Percentiles rank a stretch among this genome's conserved stretches.
Evolutionary conservation across 2,888 invertebrate species (phyloP).

Genomic region (Xanthia togata): DNA sequence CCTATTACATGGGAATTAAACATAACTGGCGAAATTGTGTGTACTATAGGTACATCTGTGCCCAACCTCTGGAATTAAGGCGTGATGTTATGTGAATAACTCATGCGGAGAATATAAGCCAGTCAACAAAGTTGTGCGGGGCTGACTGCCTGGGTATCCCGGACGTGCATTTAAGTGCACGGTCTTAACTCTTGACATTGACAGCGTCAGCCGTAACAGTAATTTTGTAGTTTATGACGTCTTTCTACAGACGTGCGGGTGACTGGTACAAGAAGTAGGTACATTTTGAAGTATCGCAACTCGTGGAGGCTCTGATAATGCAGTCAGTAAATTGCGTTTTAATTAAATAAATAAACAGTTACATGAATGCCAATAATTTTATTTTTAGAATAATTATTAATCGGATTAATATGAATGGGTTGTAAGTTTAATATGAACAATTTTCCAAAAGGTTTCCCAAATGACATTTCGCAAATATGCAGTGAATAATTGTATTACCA

Average conservation of each 20-base stretch:
- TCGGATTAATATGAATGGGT: background rate
- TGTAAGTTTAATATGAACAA: background rate
- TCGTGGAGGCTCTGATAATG: background rate
- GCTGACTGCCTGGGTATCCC: background rate
- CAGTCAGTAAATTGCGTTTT: background rate
- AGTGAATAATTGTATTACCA: constrained; percentile 25
- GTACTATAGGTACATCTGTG: no score
- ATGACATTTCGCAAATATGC: background rate
- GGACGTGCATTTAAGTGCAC: background rate
- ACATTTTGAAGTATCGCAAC: background rate
- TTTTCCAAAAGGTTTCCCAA: background rate
- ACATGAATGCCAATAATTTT: background rate
- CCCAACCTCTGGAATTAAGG: no score
- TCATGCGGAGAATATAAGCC: background rate
- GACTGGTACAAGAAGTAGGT: background rate
- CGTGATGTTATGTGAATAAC: background rate
- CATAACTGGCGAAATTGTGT: no score
- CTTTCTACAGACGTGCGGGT: background rate
- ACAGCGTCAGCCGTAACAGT: background rate
- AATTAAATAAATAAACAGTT: background rate
- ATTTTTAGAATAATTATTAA: background rate
- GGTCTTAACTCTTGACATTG: background rate
- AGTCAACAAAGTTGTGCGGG: background rate
- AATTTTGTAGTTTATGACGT: background rate
- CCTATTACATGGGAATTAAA: no score